Evolutionary conservation across 2,113 vertebrate genomes (phyloP).

Genomic region (Ictidomys tridecemlineatus): DNA sequence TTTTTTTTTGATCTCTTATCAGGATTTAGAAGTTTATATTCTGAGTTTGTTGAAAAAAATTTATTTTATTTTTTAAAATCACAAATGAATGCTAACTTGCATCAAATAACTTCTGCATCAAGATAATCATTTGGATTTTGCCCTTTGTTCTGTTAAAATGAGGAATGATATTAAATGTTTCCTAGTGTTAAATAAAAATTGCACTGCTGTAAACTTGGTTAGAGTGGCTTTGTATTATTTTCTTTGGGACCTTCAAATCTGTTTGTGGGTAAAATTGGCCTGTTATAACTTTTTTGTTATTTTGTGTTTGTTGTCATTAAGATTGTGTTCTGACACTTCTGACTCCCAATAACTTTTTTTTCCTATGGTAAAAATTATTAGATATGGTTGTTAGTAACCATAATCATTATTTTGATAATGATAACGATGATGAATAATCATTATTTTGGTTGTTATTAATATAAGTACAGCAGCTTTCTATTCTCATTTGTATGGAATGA

Average conservation of each 20-base stretch:
- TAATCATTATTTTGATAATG: too few species aligned
- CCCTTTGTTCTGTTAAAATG: constrained; percentile 52
- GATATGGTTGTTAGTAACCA: neutral
- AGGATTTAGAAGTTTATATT: neutral
- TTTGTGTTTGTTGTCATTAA: neutral
- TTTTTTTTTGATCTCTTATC: neutral
- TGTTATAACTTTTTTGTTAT: neutral
- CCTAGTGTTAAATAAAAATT: constrained; percentile 56
- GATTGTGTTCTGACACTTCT: neutral
- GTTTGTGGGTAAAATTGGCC: neutral
- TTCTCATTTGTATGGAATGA: neutral
- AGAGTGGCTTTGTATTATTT: neutral
- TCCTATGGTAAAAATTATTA: neutral
- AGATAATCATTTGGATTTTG: constrained; percentile 47
- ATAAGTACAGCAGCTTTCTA: neutral
- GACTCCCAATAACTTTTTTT: neutral
- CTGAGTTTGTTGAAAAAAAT: constrained; percentile 42
- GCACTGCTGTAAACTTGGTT: constrained; percentile 27
- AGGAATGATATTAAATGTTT: constrained; percentile 24
- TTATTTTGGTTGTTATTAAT: neutral
- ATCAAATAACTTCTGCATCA: constrained; percentile 28
- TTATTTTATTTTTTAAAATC: neutral
- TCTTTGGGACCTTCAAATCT: constrained; percentile 23
- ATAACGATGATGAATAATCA: too few species aligned
- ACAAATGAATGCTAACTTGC: constrained; percentile 48